A percentile compares a stretch with the other conserved stretches of the same genome.
These are phyloP conservation scores for Channallabes apus DNA, from an alignment of 2,797 vertebrate species.

Conservation along the genomic window DNA sequence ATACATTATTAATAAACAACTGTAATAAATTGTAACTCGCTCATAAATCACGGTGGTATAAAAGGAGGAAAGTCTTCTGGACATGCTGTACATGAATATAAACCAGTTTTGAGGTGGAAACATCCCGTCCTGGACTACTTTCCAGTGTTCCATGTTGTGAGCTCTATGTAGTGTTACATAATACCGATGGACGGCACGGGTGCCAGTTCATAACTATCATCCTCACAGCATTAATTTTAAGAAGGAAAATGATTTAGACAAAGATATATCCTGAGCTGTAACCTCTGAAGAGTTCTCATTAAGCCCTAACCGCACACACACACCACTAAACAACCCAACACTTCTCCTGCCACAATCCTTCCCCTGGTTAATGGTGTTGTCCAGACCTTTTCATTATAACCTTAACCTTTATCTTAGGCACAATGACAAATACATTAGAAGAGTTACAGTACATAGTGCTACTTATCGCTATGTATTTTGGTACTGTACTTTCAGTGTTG, in stretches of 20 bases:
- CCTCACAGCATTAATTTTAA: not conserved
- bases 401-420: not conserved
- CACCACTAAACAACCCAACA: not conserved
- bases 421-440: not conserved
- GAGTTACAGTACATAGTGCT: not conserved
- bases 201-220: not conserved
- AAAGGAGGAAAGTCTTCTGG: not conserved
- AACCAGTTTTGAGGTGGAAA: too few relatives aligned
- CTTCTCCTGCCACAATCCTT: not conserved
- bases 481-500: too few relatives aligned
- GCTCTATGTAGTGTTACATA: not conserved
- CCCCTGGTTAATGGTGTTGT: constrained; percentile 1
- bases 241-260: constrained; percentile 5
- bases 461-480: not conserved
- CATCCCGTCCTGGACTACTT: not conserved
- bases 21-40: not conserved
- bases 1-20: not conserved
- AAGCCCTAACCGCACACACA: not conserved
- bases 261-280: not conserved
- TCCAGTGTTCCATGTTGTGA: not conserved
- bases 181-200: too few relatives aligned
- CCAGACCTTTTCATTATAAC: not conserved
- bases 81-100: not conserved
- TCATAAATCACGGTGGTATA: not conserved
- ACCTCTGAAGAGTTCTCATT: constrained; percentile 3